Percentiles rank a stretch among this genome's conserved stretches.
These are phyloP conservation scores for Mormyrus hasselquistii DNA, from an alignment of 2,797 vertebrate genomes.

Conservation along the genomic window DNA sequence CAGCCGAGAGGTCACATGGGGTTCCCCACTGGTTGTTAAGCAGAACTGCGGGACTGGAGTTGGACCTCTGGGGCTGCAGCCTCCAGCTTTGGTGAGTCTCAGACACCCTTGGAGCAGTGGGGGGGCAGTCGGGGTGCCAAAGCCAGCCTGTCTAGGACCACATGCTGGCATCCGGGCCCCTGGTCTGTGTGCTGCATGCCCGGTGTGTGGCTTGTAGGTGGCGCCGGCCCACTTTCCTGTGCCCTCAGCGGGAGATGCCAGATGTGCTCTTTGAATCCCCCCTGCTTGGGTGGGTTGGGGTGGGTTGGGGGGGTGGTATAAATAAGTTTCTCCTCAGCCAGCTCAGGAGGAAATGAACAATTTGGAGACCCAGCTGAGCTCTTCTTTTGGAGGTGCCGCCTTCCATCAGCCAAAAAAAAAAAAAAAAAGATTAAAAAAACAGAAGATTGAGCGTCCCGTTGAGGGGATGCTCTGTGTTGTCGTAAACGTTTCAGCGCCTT, in stretches of 20 bases:
- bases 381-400: not conserved
- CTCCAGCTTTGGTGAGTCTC: not conserved
- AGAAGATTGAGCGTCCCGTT: not conserved
- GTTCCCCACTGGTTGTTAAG: not conserved
- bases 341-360: slow-evolving; percentile 8
- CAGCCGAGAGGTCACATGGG: not conserved
- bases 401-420: not conserved
- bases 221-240: not conserved
- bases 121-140: not conserved
- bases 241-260: not conserved
- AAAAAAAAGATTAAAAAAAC: not conserved
- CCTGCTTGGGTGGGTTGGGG: not conserved
- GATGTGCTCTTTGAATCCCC: slow-evolving; percentile 10
- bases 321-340: slow-evolving; percentile 1
- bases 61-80: not conserved
- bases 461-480: not conserved
- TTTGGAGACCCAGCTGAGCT: slow-evolving; percentile 8
- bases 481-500: not conserved
- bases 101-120: not conserved
- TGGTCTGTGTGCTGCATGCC: not conserved
- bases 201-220: not conserved
- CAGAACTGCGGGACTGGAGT: not conserved
- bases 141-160: not conserved
- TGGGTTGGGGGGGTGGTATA: not conserved
- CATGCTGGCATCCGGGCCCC: not conserved